Percentiles rank a stretch among this genome's conserved stretches.
These are phyloP conservation scores for Melanophora roralis DNA, from an alignment of 2,888 invertebrate genomes.

Conservation along the genomic window DNA sequence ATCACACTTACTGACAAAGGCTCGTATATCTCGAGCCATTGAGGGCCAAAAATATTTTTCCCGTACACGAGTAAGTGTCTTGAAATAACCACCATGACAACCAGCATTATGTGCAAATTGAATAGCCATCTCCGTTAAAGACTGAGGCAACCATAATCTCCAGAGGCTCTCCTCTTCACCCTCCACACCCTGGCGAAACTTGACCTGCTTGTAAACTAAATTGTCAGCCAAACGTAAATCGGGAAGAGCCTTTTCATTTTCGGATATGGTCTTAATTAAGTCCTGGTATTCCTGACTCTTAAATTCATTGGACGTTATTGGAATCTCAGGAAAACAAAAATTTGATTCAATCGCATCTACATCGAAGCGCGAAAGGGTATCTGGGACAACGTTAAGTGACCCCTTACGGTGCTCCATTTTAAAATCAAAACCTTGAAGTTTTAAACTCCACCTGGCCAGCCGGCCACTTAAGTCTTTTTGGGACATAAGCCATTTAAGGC, in stretches of 20 bases:
- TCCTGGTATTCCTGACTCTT: not conserved
- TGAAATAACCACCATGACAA: conserved; percentile 26
- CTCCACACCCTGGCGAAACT: not conserved
- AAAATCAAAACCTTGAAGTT: no score
- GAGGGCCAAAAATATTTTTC: conserved; percentile 23
- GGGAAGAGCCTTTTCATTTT: not conserved
- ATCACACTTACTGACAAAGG: not conserved
- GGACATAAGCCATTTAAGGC: no score
- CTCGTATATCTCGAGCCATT: conserved; percentile 1
- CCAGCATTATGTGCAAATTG: not conserved
- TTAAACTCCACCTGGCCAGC: no score
- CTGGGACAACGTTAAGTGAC: conserved; percentile 14
- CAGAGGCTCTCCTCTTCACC: conserved; percentile 20
- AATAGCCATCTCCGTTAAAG: not conserved
- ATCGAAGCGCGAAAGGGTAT: conserved; percentile 22
- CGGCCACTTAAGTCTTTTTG: no score
- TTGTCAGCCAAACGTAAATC: not conserved
- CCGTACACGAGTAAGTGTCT: conserved; percentile 13
- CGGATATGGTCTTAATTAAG: not conserved
- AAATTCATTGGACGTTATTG: not conserved
- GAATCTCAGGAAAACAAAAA: conserved; percentile 1
- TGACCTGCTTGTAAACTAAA: conserved; percentile 9
- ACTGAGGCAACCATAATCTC: conserved; percentile 22
- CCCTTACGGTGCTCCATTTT: conserved; percentile 27
- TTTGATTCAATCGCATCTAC: not conserved